Evolutionary conservation across 2,797 vertebrate species (phyloP), one percentile per base, ranked within the genome.

Genomic region (Arrhamphus sclerolepis): DNA sequence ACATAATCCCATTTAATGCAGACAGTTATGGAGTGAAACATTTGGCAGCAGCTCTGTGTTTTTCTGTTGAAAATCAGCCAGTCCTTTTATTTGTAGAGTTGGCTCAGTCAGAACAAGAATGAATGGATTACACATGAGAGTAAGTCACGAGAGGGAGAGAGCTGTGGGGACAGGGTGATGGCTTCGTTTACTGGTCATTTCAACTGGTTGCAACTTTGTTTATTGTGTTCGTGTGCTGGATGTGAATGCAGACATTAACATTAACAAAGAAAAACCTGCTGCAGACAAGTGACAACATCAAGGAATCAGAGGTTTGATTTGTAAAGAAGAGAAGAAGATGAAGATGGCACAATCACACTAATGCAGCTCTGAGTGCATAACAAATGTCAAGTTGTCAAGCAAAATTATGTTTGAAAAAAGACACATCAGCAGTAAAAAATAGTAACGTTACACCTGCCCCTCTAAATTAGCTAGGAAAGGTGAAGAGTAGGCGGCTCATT

Each of bases 61-160:
- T 74, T 75, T 73, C 55, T 56, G 41, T 74, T 82, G 81, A 86
- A 79, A 72, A 82, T 77, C 57, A 78, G 81, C 86, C 87, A 86
- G 66, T 68, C 62, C 42, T 56, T 34, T 82, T 83, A 87, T 83
- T 86, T 74, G 64, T 72, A 43, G 55, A 65, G 44, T 71, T 78
- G 73, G 76, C 80, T 72, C 70, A 72, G 75, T 60, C 68, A 18
- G 71, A 57, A 66, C 62, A 54, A 77, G 75, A 84, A 80, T 85
- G 80, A 75, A 77, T 75, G 56, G 67, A 81, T 83, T 81, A 57
- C 67, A 84, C 77, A 72, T 77, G 80, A 80, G 78, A 75, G 53
- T 66, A 61, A 54, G 67, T 74, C 66, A 55, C 56, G 46, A 55
- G 29, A 63, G 28, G 13, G 31, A 29, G 53, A 61, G 62, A 61